Evolutionary conservation across 2,888 invertebrate species (phyloP).

Genomic region (Drosophila yooni): DNA sequence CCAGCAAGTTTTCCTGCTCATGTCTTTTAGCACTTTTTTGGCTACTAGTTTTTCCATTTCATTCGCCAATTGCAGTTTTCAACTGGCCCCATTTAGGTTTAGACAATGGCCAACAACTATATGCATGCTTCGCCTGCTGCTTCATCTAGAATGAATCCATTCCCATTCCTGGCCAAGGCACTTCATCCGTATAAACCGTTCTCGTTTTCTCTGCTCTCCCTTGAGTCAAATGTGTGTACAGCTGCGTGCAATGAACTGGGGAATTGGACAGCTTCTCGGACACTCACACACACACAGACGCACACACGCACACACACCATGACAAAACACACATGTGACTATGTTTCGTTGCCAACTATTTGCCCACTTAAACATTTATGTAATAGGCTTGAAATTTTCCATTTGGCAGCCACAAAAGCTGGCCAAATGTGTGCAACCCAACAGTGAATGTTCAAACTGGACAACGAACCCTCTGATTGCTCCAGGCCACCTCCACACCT

Average conservation of each 20-base stretch:
- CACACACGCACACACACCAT: constrained; percentile 3
- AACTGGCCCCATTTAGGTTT: constrained; percentile 69
- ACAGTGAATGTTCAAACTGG: constrained; percentile 23
- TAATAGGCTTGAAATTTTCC: constrained; percentile 76
- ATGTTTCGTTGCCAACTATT: constrained; percentile 62
- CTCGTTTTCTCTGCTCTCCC: constrained; percentile 49
- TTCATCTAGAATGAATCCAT: constrained; percentile 1
- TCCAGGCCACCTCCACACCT: background rate
- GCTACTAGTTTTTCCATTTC: constrained; percentile 22
- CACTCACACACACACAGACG: constrained; percentile 3
- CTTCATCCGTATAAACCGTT: constrained; percentile 44
- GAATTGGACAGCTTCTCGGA: constrained; percentile 34
- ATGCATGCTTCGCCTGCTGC: background rate
- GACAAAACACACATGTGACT: constrained; percentile 13
- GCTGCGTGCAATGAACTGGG: constrained; percentile 65
- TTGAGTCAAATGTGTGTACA: constrained; percentile 70
- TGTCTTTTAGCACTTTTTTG: background rate
- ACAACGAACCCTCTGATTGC: constrained; percentile 11
- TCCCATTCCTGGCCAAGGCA: constrained; percentile 27
- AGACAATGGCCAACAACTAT: constrained; percentile 33
- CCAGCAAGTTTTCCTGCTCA: constrained; percentile 50
- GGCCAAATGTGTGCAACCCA: constrained; percentile 50
- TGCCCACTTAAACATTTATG: constrained; percentile 76
- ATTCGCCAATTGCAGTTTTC: constrained; percentile 73
- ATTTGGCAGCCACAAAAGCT: constrained; percentile 68